Base-by-base conservation (phyloP, 92 coral and sea anemone species). In the Phenganax stokvisi region DNA sequence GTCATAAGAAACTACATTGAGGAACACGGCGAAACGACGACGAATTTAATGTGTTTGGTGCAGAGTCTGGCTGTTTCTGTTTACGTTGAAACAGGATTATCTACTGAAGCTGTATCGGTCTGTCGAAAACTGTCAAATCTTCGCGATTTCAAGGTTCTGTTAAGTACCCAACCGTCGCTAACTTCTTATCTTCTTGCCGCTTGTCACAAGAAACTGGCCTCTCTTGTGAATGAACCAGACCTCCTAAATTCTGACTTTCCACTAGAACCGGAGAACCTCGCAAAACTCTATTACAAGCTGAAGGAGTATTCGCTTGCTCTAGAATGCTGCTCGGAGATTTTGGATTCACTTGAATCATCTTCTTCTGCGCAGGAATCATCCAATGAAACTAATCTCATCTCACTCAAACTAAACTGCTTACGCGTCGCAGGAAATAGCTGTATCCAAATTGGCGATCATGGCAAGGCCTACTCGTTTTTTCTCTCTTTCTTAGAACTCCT, bases 181-280 rank as follows among this genome's bases (percentile, higher is more conserved):
- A 15, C 20, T 1, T n/a, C 70, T n/a, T 76, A 58, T 10, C 81
- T 76, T 44, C 73, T 68, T 68, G 73, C 15, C 15, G 73, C 56
- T 12, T 57, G 81, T 59, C 81, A 76, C 6, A 29, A 44, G 37
- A 11, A 51, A 15, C 57, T 76, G 71, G 25, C 9, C 9, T 76
- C 53, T 76, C 81, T 76, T 25, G 57, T 76, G 13, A 29, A 59
- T 29, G 81, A 76, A 57, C 17, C 12, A 20, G 16, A 16, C 28
- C 28, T 58, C 11, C 20, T 27, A 12, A 20, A 58, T 76, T 31
- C 65, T 31, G 81, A 76, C n/a, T 76, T 57, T 59, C 81, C 81
- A 28, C 56, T 76, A 1, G 28, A 68, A 12, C 55, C n/a, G 20
- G 61, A 2, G 16, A 59, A 76, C 1, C 6, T 76, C 53, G 81